Base-by-base conservation (phyloP, 2,888 invertebrate species). In the Dynastes maya region DNA sequence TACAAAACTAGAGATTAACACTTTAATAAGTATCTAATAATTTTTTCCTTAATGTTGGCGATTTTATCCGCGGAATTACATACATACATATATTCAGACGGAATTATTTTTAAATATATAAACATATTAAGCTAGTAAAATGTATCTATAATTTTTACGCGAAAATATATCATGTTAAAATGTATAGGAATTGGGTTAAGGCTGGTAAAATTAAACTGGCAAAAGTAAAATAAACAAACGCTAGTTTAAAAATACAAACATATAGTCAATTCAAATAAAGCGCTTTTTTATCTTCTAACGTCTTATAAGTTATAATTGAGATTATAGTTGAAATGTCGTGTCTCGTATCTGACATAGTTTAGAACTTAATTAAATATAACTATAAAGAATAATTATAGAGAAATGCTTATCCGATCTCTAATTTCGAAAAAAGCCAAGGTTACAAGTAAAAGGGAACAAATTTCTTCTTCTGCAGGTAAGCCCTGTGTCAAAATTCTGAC, bases 131-230 rank as follows among this genome's bases (percentile, higher is more conserved):
- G 22, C 22, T 16, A 55, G 5, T 55, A 55, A 55, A 8, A 55
- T 55, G 55, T 55, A 55, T 55, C 55, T 55, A 55, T 55, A 55
- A 55, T 55, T 55, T 55, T 55, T 55, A 55, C 55, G 55, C 55
- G 55, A 55, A 55, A 22, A 55, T 55, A 55, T 55, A 55, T 55
- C 55, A 55, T 55, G 55, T 55, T 55, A 22, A 22, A 55, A 16
- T 16, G 22, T 55, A 16, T 55, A 22, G 22, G 55, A 55, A 55
- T 55, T 55, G n/a, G 55, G 55, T 55, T 55, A 55, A 55, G 55
- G 55, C 55, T 55, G 55, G 55, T n/a, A 55, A 55, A 55, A 55
- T 55, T 55, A 3, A 55, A 55, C 55, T 55, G 55, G 55, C 55
- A 55, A 55, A 55, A 55, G 55, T 55, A 55, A 55, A 55, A 55